phyloP scores from a whole-genome alignment of 2,797 vertebrate genomes.

The Oreochromis grahami region DNA sequence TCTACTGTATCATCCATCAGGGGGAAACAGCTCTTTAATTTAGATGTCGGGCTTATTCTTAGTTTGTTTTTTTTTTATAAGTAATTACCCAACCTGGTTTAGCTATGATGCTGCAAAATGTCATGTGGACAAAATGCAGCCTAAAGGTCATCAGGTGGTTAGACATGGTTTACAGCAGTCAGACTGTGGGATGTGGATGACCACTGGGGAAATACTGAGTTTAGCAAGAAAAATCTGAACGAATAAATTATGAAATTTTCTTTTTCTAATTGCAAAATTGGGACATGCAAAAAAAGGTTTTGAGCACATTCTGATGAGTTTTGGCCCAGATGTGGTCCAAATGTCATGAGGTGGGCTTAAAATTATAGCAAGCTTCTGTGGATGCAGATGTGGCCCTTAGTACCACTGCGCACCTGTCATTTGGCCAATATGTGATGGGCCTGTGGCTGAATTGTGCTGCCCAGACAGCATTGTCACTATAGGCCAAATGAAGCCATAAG shows the following conservation, averaged over 20 bases:
- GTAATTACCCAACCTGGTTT: neutral
- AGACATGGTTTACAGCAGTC: neutral
- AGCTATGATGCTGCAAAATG: neutral
- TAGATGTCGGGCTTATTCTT: neutral
- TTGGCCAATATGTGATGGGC: neutral
- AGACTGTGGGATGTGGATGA: neutral
- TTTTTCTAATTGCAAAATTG: neutral
- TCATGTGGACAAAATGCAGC: neutral
- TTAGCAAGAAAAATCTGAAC: neutral
- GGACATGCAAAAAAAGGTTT: neutral
- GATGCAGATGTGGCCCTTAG: neutral
- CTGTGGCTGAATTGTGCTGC: neutral
- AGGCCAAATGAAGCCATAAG: neutral
- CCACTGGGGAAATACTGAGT: neutral
- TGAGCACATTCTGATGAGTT: neutral
- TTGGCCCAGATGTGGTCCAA: neutral
- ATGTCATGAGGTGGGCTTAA: neutral
- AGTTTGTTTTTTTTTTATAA: neutral
- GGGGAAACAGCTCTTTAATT: neutral
- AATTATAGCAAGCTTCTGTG: neutral
- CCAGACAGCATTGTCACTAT: neutral
- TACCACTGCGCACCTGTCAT: neutral
- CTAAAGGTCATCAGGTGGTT: neutral
- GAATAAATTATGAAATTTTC: rapidly evolving
- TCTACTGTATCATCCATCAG: neutral